These are phyloP conservation scores for Campaea margaritaria DNA, from an alignment of 2,888 invertebrate species.

Conservation along the genomic window DNA sequence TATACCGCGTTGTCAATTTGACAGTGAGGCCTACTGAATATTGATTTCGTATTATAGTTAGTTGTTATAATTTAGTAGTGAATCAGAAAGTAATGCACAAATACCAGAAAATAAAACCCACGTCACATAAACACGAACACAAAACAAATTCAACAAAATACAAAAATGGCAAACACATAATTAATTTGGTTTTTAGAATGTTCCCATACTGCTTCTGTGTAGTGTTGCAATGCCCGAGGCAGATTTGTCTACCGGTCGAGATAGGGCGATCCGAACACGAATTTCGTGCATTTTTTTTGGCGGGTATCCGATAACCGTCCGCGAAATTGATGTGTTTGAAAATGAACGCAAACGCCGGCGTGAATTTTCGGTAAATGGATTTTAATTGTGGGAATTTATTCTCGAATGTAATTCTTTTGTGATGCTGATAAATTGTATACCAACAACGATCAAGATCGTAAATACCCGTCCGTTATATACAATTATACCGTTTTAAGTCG, in stretches of 20 bases:
- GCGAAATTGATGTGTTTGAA: slow-evolving; percentile 30
- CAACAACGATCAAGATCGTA: not conserved
- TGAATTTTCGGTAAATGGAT: slow-evolving; percentile 31
- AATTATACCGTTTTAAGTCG: no score
- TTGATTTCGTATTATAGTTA: no score
- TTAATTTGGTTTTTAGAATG: not conserved
- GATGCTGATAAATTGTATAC: not conserved
- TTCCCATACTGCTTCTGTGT: slow-evolving; percentile 10
- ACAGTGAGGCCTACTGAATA: no score
- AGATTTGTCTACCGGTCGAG: slow-evolving; percentile 56
- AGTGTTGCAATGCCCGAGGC: slow-evolving; percentile 42
- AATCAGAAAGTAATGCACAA: no score
- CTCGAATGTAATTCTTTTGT: slow-evolving; percentile 8
- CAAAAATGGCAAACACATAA: slow-evolving; percentile 10
- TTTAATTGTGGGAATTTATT: slow-evolving; percentile 31
- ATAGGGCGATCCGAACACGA: slow-evolving; percentile 43
- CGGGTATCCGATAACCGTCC: slow-evolving; percentile 27
- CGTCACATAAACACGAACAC: no score
- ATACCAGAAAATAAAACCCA: no score
- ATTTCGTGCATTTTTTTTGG: slow-evolving; percentile 38
- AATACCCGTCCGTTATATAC: not conserved
- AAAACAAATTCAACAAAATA: no score
- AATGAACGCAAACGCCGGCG: slow-evolving; percentile 26
- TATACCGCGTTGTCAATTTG: no score
- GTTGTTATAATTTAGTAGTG: no score